A percentile compares a stretch with the other conserved stretches of the same genome.
phyloP scores from a whole-genome alignment of 1,140 invertebrate genomes.

The Diuraphis noxia region DNA sequence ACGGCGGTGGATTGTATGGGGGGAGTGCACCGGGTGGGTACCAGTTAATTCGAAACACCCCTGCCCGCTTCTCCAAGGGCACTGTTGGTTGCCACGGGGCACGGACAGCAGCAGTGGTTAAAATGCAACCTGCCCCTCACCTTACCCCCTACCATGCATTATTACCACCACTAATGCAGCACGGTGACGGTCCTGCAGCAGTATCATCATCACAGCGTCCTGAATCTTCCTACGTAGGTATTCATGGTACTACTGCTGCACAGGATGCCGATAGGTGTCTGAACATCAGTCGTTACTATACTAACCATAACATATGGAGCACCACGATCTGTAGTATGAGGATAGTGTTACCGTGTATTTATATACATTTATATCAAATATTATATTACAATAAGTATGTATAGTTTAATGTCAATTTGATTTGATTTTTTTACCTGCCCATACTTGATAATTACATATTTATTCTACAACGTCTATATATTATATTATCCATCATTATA shows the following conservation, averaged over 20 bases:
- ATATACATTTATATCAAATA: neutral
- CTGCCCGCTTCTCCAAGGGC: neutral
- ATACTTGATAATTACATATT: neutral
- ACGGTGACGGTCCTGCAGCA: neutral
- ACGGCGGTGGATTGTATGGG: neutral
- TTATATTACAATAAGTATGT: too few species aligned
- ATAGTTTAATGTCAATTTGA: too few species aligned
- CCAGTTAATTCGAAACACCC: conserved; percentile 48
- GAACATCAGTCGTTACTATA: neutral
- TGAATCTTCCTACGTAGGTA: neutral
- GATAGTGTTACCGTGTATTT: neutral
- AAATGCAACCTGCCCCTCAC: neutral
- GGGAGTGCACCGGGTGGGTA: neutral
- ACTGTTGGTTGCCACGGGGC: neutral
- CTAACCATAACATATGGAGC: neutral
- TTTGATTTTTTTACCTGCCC: too few species aligned
- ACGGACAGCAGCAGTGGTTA: neutral
- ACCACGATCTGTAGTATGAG: neutral
- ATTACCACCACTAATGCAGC: neutral
- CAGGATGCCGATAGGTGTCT: neutral
- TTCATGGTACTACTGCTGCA: neutral
- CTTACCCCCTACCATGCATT: neutral
- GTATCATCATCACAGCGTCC: neutral
- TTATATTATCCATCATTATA: neutral
- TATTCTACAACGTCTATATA: neutral